Evolutionary conservation across 2,113 vertebrate genomes (phyloP), one percentile per base, ranked within the genome.

Genomic region (Ramphastos sulfuratus): DNA sequence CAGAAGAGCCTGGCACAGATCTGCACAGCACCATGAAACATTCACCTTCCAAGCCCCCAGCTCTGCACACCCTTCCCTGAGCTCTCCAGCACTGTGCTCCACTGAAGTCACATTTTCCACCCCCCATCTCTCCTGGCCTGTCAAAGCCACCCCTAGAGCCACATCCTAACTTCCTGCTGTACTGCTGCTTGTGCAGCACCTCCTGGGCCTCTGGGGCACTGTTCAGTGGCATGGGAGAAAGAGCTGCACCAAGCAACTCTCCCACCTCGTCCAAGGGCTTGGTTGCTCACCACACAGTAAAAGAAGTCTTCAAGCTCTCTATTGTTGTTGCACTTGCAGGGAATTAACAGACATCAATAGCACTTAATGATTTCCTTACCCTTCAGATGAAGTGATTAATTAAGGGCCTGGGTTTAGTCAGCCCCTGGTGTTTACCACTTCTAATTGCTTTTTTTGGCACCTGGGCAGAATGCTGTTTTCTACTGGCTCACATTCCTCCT

Each of bases 341-440:
- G 39, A 80, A 94, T 87, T 89, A 95, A 82, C 55, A 91, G 89
- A 84, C 66, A 85, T 82, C 87, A 81, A 82, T 30, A 90, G 67
- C 55, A 81, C 92, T 93, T 95, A 95, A 95, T 48, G 82, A 93
- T 93, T 95, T 96, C 80, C 80, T 86, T 90, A 88, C 80, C 39
- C 63, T 85, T 96, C 78, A 89, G 72, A 81, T 90, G 28, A 92
- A 95, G 61, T 85, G 87, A 87, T 94, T 95, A 94, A 96, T 95
- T 91, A 94, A 89, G 77, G 61, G 31, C 75, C 85, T 69, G 39
- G 46, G 78, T 95, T 91, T 67, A 94, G 89, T 55, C 91, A 90
- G 82, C 80, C 71, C 35, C 70, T 89, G 85, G 67, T 87, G 90
- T 93, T 94, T 81, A 94, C 10, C 37, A 86, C 63, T 74, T 91